phyloP scores from a whole-genome alignment of 1,140 invertebrate species.

The Hirudo medicinalis region DNA sequence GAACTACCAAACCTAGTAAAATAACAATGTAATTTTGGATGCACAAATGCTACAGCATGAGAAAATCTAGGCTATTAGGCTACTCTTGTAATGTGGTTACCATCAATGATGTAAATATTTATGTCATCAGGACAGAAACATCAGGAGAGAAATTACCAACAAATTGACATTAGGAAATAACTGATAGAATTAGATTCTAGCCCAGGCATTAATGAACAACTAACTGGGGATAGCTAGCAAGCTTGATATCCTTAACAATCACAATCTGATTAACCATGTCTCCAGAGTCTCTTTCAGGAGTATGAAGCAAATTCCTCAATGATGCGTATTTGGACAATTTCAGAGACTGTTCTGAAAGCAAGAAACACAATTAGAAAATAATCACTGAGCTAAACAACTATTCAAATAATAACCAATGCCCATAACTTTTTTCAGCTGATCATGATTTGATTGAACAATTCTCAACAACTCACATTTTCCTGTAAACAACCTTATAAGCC shows the following conservation, averaged over 20 bases:
- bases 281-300: conserved; percentile 43
- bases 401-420: conserved; percentile 55
- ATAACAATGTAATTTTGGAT: not conserved
- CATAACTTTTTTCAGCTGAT: conserved; percentile 54
- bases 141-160: too few relatives aligned
- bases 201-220: too few relatives aligned
- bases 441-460: conserved; percentile 67
- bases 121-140: too few relatives aligned
- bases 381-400: conserved; percentile 2
- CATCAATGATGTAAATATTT: too few relatives aligned
- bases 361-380: conserved; percentile 11
- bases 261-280: conserved; percentile 55
- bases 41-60: too few relatives aligned
- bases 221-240: conserved; percentile 29
- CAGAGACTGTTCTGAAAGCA: conserved; percentile 43
- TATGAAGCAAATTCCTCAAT: conserved; percentile 55
- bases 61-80: too few relatives aligned
- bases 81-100: too few relatives aligned
- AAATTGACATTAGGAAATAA: too few relatives aligned
- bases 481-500: conserved; percentile 16
- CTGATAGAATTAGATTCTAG: too few relatives aligned
- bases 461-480: conserved; percentile 67
- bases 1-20: conserved; percentile 8
- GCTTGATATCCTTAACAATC: conserved; percentile 63
- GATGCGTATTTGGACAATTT: conserved; percentile 53